Evolutionary conservation across 2,797 vertebrate species (phyloP).

Genomic region (Leuciscus waleckii): DNA sequence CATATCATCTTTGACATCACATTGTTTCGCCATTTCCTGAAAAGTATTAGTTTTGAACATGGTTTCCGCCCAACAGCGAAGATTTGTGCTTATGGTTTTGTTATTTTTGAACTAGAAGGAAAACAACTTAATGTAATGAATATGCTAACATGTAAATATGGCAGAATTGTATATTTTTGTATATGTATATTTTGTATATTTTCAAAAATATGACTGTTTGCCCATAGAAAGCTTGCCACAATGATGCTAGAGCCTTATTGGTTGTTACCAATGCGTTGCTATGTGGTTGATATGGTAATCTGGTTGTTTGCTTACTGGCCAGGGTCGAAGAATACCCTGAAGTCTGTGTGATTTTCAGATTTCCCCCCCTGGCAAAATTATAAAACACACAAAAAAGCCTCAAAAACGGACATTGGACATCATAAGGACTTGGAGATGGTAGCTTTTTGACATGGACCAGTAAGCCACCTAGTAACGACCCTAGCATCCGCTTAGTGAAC

Average conservation of each 20-base stretch:
- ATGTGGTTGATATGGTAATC: neutral
- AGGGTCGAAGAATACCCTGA: neutral
- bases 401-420: neutral
- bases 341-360: neutral
- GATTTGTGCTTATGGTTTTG: no score
- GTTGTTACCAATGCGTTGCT: neutral
- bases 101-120: no score
- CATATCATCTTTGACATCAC: no score
- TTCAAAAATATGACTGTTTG: neutral
- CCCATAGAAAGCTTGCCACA: neutral
- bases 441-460: neutral
- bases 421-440: neutral
- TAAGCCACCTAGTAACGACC: neutral
- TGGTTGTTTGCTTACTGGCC: neutral
- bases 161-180: no score
- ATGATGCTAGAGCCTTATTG: no score
- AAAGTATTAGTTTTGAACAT: no score
- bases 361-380: neutral
- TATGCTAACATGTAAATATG: no score
- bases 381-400: neutral
- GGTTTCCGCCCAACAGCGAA: no score
- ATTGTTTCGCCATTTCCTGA: no score
- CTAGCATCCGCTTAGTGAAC: neutral
- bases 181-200: no score
- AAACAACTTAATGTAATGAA: no score